Conservation (phyloP, 1,140 invertebrate genomes). For the Bilobella aurantiaca region DNA sequence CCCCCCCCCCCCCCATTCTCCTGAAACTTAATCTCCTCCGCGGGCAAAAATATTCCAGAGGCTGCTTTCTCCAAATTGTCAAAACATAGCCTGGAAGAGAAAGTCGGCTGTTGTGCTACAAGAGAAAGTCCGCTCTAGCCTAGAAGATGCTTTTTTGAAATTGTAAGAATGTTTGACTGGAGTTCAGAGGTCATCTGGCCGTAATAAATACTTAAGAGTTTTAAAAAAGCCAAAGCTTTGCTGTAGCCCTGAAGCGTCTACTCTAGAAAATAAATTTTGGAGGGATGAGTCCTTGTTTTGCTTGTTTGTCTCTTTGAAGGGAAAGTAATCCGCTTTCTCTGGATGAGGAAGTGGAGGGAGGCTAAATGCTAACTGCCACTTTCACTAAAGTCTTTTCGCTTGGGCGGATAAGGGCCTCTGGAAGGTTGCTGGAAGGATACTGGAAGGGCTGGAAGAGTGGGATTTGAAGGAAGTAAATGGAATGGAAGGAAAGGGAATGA, state of each 20-base stretch:
- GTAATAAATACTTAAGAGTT: no score
- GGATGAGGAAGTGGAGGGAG: background rate
- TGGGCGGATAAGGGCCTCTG: background rate
- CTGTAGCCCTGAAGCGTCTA: background rate
- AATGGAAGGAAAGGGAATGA: background rate
- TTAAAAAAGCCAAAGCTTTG: no score
- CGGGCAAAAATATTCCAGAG: no score
- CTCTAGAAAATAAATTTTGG: background rate
- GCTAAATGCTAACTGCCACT: constrained; percentile 2
- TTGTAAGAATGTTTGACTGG: no score
- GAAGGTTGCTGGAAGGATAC: background rate
- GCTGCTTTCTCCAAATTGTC: no score
- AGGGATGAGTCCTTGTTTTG: background rate
- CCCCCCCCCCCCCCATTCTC: no score
- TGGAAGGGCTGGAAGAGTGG: background rate
- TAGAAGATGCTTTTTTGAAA: no score
- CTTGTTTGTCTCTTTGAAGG: background rate
- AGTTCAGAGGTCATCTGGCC: no score
- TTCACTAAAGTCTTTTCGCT: background rate
- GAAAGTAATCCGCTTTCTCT: constrained; percentile 1
- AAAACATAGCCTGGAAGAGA: no score
- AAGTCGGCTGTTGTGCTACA: no score
- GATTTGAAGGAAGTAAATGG: constrained; percentile 5
- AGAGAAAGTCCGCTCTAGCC: no score
- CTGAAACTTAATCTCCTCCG: no score